Evolutionary conservation across 2,797 vertebrate species (phyloP).

Genomic region (Aldrovandia affinis): DNA sequence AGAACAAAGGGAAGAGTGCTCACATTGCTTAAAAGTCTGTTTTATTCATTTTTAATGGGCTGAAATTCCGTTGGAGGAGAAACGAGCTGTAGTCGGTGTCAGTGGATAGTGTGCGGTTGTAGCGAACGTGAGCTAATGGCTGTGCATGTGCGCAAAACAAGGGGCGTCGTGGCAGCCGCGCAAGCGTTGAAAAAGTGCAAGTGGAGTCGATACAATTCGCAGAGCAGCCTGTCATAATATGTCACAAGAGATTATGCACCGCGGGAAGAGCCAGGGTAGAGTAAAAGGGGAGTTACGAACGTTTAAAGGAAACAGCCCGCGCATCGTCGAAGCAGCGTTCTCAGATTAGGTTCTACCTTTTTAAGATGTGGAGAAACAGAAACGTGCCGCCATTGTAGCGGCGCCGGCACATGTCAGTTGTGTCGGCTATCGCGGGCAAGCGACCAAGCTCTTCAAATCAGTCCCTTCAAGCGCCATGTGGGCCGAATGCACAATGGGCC

Average conservation of each 20-base stretch:
- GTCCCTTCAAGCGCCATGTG: slow-evolving; percentile 14
- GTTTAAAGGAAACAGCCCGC: background rate
- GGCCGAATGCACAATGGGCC: slow-evolving; percentile 19
- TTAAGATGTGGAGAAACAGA: background rate
- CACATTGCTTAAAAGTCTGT: background rate
- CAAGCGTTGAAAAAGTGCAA: background rate
- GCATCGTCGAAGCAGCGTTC: background rate
- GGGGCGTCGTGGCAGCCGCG: background rate
- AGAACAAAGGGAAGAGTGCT: background rate
- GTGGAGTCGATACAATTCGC: background rate
- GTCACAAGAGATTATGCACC: background rate
- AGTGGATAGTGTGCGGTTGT: background rate
- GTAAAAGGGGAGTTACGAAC: background rate
- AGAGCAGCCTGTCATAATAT: background rate
- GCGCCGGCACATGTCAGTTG: background rate
- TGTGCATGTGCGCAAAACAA: background rate
- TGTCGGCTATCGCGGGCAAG: slow-evolving; percentile 21
- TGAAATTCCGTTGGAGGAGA: background rate
- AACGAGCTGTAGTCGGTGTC: background rate
- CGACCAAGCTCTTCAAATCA: slow-evolving; percentile 22
- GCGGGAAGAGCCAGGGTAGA: background rate
- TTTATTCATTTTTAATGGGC: background rate
- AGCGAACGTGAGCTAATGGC: background rate
- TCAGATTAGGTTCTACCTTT: background rate
- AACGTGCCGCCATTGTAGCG: background rate